Evolutionary conservation across 2,888 invertebrate species (phyloP).

Genomic region (Neoaliturus tenellus): DNA sequence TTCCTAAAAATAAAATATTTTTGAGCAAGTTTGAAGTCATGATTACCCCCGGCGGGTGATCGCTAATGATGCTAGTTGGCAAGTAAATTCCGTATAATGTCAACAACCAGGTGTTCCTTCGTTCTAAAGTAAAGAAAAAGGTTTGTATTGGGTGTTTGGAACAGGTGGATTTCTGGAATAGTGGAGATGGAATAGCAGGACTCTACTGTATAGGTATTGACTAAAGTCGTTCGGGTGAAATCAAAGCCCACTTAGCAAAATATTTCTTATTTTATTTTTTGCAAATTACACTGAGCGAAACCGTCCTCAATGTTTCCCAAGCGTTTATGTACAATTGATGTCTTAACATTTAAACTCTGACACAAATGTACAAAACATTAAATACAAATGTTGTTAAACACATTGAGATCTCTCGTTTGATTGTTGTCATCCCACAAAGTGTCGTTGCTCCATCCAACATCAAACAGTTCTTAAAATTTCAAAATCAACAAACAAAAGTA

Average conservation of each 20-base stretch:
- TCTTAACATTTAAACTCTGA: slow-evolving; percentile 51
- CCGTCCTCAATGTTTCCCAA: slow-evolving; percentile 50
- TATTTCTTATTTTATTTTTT: slow-evolving; percentile 53
- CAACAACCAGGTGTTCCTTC: too few relatives aligned
- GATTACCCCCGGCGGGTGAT: too few relatives aligned
- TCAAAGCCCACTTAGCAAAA: slow-evolving; percentile 43
- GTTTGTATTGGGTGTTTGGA: too few relatives aligned
- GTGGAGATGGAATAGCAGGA: too few relatives aligned
- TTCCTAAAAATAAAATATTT: too few relatives aligned
- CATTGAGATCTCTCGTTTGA: slow-evolving; percentile 56
- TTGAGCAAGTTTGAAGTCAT: too few relatives aligned
- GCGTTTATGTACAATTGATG: slow-evolving; percentile 52
- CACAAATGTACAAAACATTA: slow-evolving; percentile 56
- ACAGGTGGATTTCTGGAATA: too few relatives aligned
- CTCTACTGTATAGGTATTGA: too few relatives aligned
- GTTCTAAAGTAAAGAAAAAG: too few relatives aligned
- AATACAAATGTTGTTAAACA: slow-evolving; percentile 49
- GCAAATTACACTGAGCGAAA: slow-evolving; percentile 46
- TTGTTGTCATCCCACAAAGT: slow-evolving; percentile 48
- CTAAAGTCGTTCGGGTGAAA: too few relatives aligned
- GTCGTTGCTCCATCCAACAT: slow-evolving; percentile 38
- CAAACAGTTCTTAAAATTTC: slow-evolving; percentile 43
- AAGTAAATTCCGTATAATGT: too few relatives aligned
- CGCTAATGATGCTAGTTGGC: too few relatives aligned
- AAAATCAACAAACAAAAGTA: slow-evolving; percentile 56